phyloP scores from a whole-genome alignment of 2,113 vertebrate species.

The Xenopus tropicalis region UCB_Xtro_10.0 CM004450.2:48430001-48430500 shows the following conservation, averaged over 20 bases:
- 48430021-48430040: too few species aligned
- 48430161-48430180: background rate
- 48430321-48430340: constrained; percentile 42
- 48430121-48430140: too few species aligned
- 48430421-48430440: constrained; percentile 37
- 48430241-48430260: constrained; percentile 23
- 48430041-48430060: too few species aligned
- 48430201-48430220: constrained; percentile 10
- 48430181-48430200: constrained; percentile 2
- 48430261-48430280: constrained; percentile 18
- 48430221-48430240: background rate
- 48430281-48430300: constrained; percentile 39
- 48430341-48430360: constrained; percentile 29
- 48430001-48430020: too few species aligned
- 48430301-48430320: constrained; percentile 43
- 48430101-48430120: too few species aligned
- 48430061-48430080: too few species aligned
- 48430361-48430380: constrained; percentile 35
- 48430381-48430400: constrained; percentile 27
- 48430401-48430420: constrained; percentile 34
- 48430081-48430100: too few species aligned
- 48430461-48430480: constrained; percentile 28
- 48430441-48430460: constrained; percentile 26
- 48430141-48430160: background rate
- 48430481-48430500: constrained; percentile 28